Base-by-base conservation (phyloP, 2,888 invertebrate genomes). In the Cataglyphis altisquamis region DNA sequence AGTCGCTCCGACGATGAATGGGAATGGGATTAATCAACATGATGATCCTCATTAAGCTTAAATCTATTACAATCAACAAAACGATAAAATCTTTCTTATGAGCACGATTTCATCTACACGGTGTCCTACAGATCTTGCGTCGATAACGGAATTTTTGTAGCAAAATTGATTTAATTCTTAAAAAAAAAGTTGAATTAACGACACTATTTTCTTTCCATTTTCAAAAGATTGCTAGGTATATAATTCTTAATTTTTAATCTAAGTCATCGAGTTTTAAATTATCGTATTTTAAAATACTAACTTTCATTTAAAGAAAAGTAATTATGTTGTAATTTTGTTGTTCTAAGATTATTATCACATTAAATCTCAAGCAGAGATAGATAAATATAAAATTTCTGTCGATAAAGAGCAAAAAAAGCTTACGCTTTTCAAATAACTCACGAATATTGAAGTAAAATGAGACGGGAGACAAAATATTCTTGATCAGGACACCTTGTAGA, bases 21-120 rank as follows among this genome's bases (percentile, higher is more conserved):
- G 41, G 15, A 55, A 70, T 36, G 36, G 57, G 18, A 60, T 32
- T 36, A 60, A 78, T 78, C 57, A 60, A 72, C 32, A 45, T 4
- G 29, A 57, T 70, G 29, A 57, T 70, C 70, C 48, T 48, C n/a
- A 78, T 48, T 72, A 78, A 70, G 72, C 72, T 72, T 78, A 78
- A 78, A 60, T 78, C 60, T 78, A 48, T 78, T 45, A 78, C 60
- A 78, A 78, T 72, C 45, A 72, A 78, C 32, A 15, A 45, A 78
- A 29, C 45, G 32, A 32, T 60, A 45, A 60, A 78, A 60, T 60
- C 10, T 78, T 78, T 45, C 39, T 45, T 72, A 57, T 36, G 29
- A 5, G 32, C 72, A 21, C 57, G 73, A 78, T 72, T 72, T 45
- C 45, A 45, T 45, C 10, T 78, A 70, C 60, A 78, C 2, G 72